These are phyloP conservation scores for Ciconia maguari DNA, from an alignment of 2,113 vertebrate species.

Conservation along the genomic window DNA sequence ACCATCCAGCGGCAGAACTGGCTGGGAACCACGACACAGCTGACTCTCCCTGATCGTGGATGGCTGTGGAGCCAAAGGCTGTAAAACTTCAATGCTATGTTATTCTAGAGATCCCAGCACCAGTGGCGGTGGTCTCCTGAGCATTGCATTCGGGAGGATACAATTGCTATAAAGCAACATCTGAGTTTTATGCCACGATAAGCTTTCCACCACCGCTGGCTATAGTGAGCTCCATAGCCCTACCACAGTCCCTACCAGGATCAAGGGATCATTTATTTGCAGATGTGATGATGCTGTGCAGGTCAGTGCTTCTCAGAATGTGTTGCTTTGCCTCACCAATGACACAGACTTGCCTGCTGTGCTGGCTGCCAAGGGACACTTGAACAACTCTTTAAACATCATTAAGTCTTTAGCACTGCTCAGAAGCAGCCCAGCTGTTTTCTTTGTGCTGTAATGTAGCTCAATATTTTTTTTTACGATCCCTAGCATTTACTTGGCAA, in stretches of 20 bases:
- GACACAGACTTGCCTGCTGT: background rate
- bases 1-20: background rate
- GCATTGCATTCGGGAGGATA: background rate
- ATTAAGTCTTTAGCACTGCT: background rate
- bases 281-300: background rate
- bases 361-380: background rate
- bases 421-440: background rate
- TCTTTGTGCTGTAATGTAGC: background rate
- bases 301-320: background rate
- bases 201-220: background rate
- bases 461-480: accelerated
- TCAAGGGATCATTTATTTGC: background rate
- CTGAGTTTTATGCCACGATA: background rate
- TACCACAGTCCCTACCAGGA: background rate
- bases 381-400: background rate
- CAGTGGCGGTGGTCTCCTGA: background rate
- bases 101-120: background rate
- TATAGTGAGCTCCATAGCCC: background rate
- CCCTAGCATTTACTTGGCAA: background rate
- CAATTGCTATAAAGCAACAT: background rate
- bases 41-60: background rate
- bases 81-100: background rate
- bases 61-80: background rate
- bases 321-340: background rate
- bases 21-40: accelerated